These are phyloP conservation scores for Myotis brandtii DNA, from an alignment of 2,113 vertebrate species.

Conservation along the genomic window DNA sequence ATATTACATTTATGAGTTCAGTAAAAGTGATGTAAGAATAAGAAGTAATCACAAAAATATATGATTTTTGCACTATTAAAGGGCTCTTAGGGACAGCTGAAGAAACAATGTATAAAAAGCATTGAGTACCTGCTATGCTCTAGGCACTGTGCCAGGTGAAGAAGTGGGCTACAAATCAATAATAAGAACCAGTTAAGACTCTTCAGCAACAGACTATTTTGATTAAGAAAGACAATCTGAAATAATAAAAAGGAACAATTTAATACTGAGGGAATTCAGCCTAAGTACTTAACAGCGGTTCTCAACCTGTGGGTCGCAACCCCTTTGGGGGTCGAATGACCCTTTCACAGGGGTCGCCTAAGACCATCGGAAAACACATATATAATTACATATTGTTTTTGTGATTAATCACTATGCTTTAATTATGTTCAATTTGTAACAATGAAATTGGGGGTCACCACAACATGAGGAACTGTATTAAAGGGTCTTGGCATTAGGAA, in stretches of 20 bases:
- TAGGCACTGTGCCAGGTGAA: neutral
- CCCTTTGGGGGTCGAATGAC: too few relatives aligned
- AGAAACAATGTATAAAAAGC: neutral
- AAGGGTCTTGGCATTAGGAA: too few relatives aligned
- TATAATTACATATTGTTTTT: too few relatives aligned
- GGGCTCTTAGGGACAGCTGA: neutral
- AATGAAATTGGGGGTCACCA: too few relatives aligned
- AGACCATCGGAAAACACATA: too few relatives aligned
- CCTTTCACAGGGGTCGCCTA: too few relatives aligned
- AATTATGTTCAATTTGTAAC: too few relatives aligned
- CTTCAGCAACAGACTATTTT: neutral
- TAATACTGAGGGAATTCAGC: neutral
- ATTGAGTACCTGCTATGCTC: neutral
- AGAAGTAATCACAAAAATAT: neutral
- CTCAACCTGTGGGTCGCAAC: too few relatives aligned
- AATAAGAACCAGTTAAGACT: neutral
- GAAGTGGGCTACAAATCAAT: neutral
- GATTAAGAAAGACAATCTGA: neutral
- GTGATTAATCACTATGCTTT: too few relatives aligned
- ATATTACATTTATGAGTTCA: conserved; percentile 11
- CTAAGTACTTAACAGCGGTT: neutral
- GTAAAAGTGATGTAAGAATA: neutral
- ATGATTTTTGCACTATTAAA: neutral
- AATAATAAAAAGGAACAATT: neutral
- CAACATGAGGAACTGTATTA: too few relatives aligned